Percentiles rank a stretch among this genome's conserved stretches.
Conservation (phyloP, 2,113 vertebrate species). For the Myodes glareolus region DNA sequence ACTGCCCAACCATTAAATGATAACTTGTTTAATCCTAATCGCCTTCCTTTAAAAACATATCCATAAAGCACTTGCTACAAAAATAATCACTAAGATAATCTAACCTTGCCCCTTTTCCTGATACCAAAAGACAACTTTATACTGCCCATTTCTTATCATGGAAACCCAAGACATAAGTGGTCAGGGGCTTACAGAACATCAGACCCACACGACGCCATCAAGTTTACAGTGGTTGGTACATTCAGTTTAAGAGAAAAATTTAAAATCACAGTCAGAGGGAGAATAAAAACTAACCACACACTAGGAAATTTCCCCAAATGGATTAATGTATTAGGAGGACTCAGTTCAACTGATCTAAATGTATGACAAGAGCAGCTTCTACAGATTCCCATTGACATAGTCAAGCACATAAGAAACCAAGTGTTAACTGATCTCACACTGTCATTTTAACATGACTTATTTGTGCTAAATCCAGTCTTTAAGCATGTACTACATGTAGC, state of each 20-base stretch:
- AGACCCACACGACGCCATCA: not conserved
- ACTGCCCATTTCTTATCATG: not conserved
- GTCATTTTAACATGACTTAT: not conserved
- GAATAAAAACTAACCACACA: not conserved
- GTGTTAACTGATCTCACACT: not conserved
- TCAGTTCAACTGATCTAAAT: not conserved
- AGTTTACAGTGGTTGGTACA: not conserved
- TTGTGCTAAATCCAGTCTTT: not conserved
- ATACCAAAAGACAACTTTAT: not conserved
- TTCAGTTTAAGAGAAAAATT: not conserved
- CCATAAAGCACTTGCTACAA: slow-evolving; percentile 14
- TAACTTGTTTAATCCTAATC: not conserved
- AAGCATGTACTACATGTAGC: not conserved
- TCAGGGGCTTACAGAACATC: slow-evolving; percentile 7
- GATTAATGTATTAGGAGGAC: not conserved
- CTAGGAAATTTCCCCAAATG: not conserved
- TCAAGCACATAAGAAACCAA: not conserved
- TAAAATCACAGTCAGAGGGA: not conserved
- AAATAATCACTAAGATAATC: slow-evolving; percentile 40
- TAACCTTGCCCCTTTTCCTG: not conserved
- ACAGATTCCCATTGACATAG: not conserved
- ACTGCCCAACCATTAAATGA: not conserved
- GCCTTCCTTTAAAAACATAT: not conserved
- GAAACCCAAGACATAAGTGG: not conserved
- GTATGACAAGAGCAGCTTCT: not conserved